Evolutionary conservation across 2,113 vertebrate species (phyloP).

Genomic region (Steatornis caripensis): DNA sequence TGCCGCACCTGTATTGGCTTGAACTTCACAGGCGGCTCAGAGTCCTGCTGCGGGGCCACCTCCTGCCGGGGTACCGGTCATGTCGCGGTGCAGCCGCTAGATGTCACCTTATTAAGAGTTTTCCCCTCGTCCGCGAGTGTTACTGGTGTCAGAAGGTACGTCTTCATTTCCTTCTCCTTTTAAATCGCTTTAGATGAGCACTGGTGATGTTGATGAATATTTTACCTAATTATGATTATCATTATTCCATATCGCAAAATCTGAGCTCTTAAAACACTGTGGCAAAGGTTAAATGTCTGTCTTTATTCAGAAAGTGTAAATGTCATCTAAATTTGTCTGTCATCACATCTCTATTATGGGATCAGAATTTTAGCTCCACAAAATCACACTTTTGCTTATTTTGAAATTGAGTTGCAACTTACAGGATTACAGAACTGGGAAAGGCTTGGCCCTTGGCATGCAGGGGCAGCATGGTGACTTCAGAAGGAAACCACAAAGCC

Average conservation of each 20-base stretch:
- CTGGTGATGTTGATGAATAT: neutral
- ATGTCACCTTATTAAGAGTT: neutral
- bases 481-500: neutral
- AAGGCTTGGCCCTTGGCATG: rapidly evolving
- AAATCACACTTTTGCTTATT: neutral
- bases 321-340: neutral
- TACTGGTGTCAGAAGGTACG: too few relatives aligned
- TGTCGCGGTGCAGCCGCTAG: neutral
- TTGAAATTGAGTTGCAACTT: neutral
- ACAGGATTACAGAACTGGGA: neutral
- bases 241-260: neutral
- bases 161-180: neutral
- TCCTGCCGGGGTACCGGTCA: neutral
- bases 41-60: too few relatives aligned
- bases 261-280: neutral
- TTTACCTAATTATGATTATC: neutral
- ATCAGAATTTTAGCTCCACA: neutral
- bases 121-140: neutral
- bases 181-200: neutral
- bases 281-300: neutral
- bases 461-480: neutral
- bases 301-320: neutral
- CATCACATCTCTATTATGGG: neutral
- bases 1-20: too few relatives aligned
- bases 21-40: too few relatives aligned